Percentiles rank a stretch among this genome's conserved stretches.
phyloP scores from a whole-genome alignment of 2,888 invertebrate genomes.

The Brachynemurus nebulosus region DNA sequence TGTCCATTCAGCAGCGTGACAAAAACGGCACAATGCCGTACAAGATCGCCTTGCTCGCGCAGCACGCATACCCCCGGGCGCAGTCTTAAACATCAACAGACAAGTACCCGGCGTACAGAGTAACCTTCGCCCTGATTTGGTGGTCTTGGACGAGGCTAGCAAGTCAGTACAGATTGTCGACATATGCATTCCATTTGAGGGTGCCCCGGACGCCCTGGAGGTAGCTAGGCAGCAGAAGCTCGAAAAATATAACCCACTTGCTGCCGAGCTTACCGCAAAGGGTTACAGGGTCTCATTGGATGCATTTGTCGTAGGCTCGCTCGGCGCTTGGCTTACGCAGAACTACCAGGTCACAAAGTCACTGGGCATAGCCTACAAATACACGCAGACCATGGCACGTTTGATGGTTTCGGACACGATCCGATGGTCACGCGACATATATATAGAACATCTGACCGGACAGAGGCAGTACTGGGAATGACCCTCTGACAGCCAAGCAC shows the following conservation, averaged over 20 bases:
- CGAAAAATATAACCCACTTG: conserved; percentile 9
- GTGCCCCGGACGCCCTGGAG: conserved; percentile 14
- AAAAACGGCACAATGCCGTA: conserved; percentile 20
- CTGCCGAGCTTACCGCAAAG: neutral
- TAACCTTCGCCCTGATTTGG: conserved; percentile 19
- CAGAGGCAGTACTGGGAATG: conserved; percentile 16
- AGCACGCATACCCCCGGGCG: conserved; percentile 7
- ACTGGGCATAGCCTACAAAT: conserved; percentile 13
- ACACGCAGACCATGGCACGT: conserved; percentile 19
- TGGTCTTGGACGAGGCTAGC: conserved; percentile 16
- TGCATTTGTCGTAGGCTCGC: conserved; percentile 23
- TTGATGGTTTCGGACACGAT: conserved; percentile 22
- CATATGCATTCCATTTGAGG: conserved; percentile 24
- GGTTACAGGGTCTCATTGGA: conserved; percentile 16
- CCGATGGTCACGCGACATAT: conserved; percentile 24
- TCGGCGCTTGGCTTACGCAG: conserved; percentile 23
- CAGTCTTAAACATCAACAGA: conserved; percentile 14
- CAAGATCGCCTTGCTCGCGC: conserved; percentile 18
- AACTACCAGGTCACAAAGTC: conserved; percentile 20
- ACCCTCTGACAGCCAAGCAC: neutral
- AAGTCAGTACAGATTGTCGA: conserved; percentile 21
- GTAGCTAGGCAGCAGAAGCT: conserved; percentile 19
- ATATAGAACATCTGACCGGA: conserved; percentile 24
- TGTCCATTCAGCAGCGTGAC: conserved; percentile 21
- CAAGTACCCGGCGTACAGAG: conserved; percentile 9